phyloP scores from a whole-genome alignment of 2,797 vertebrate genomes.

The Silurus lanzhouensis region DNA sequence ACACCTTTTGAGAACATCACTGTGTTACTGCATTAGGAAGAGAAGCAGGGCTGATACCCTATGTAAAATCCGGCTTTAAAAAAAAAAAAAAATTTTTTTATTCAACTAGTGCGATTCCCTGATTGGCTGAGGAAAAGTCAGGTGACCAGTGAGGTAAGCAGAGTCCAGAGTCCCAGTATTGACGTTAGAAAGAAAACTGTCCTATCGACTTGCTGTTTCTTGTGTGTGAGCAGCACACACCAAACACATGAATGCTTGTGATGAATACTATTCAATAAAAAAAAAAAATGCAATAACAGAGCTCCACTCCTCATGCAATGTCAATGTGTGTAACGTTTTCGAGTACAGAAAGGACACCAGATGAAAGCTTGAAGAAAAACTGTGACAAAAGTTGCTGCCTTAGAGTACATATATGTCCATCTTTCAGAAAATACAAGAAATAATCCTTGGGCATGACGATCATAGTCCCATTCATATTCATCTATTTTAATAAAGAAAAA shows the following conservation, averaged over 20 bases:
- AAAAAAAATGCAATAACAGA: slow-evolving; percentile 63
- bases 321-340: slow-evolving; percentile 65
- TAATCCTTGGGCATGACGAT: slow-evolving; percentile 76
- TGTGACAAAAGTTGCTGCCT: slow-evolving; percentile 71
- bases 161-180: slow-evolving; percentile 65
- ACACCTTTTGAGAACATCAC: slow-evolving; percentile 43
- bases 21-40: slow-evolving; percentile 48
- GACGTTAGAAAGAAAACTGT: slow-evolving; percentile 56
- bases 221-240: slow-evolving; percentile 60
- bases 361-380: slow-evolving; percentile 57
- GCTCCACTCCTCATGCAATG: slow-evolving; percentile 71
- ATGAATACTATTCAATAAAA: slow-evolving; percentile 65
- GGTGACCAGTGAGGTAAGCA: slow-evolving; percentile 81
- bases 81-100: slow-evolving; percentile 53
- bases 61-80: slow-evolving; percentile 69
- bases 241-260: slow-evolving; percentile 58
- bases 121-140: slow-evolving; percentile 82
- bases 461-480: slow-evolving; percentile 72
- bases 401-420: slow-evolving; percentile 62
- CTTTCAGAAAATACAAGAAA: slow-evolving; percentile 65
- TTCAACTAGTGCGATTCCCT: slow-evolving; percentile 78
- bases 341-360: slow-evolving; percentile 65
- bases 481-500: slow-evolving; percentile 67
- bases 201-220: slow-evolving; percentile 50
- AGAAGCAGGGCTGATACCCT: slow-evolving; percentile 64